A percentile compares a stretch with the other conserved stretches of the same genome.
phyloP scores from a whole-genome alignment of 2,797 vertebrate species.

The Aulostomus chinensis region DNA sequence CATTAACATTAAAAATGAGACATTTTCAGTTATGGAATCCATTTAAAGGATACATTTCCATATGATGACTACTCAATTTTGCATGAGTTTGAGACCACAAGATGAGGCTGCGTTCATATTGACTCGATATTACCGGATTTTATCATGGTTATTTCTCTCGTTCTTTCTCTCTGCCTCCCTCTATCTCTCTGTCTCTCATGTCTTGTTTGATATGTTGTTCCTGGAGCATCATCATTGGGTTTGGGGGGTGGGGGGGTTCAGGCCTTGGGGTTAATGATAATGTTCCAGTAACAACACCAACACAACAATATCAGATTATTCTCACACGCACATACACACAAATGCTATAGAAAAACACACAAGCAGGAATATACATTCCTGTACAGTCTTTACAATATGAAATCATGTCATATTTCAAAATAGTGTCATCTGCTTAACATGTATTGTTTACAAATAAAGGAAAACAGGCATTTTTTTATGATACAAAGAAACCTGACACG shows the following conservation, averaged over 20 bases:
- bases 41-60: slow-evolving; percentile 59
- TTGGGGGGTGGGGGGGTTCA: too few relatives aligned
- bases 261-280: neutral
- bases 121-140: slow-evolving; percentile 59
- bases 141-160: slow-evolving; percentile 47
- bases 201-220: too few relatives aligned
- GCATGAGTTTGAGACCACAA: slow-evolving; percentile 65
- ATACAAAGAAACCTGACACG: slow-evolving; percentile 78
- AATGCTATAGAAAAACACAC: slow-evolving; percentile 78
- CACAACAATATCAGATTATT: neutral
- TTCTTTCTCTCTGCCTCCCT: too few relatives aligned
- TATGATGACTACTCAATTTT: slow-evolving; percentile 58
- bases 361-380: slow-evolving; percentile 74
- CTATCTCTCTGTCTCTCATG: too few relatives aligned
- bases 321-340: slow-evolving; percentile 59
- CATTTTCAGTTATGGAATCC: slow-evolving; percentile 48
- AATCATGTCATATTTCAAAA: slow-evolving; percentile 83
- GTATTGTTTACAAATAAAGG: slow-evolving; percentile 79
- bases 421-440: slow-evolving; percentile 81
- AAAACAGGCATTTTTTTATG: slow-evolving; percentile 79
- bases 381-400: slow-evolving; percentile 81
- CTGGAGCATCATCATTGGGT: too few relatives aligned
- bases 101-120: slow-evolving; percentile 67
- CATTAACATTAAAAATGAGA: slow-evolving; percentile 47
- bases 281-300: neutral